Base-by-base conservation (phyloP, 64 coral and sea anemone species). In the Hydrozoanthus tunicans region DNA sequence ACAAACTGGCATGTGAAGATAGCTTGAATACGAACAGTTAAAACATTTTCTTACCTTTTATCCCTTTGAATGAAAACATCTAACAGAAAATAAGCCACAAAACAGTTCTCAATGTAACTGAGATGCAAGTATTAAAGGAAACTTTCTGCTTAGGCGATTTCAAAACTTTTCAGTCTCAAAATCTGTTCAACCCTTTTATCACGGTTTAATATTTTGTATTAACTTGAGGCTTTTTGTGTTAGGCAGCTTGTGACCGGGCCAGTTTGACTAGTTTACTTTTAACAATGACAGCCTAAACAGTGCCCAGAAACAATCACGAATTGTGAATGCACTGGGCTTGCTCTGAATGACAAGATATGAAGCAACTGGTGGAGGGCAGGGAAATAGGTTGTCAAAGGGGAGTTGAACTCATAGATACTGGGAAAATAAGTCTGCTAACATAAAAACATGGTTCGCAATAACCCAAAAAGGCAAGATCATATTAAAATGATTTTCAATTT, bases 61-160 rank as follows among this genome's bases (percentile, higher is more conserved):
- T 26, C 68, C 17, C n/a, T 5, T 71, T 71, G 68, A 71, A 71
- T 71, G 67, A 70, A 70, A 24, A 70, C 26, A 23, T 70, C 67
- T 23, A 1, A 24, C 15, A 70, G 17, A 70, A 71, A 71, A 71
- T 14, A 71, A 71, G 68, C 68, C n/a, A 71, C 68, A 71, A 71
- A 71, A 71, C 26, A 71, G n/a, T 71, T 71, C 68, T 71, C 20
- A 71, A 71, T 71, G 68, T 71, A 71, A 71, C 68, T 24, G 20
- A 24, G 68, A 71, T 71, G 68, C 68, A 71, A 71, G 68, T 71
- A 71, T 71, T 71, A 1, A 71, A 71, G 68, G n/a, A 71, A 71
- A 71, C 14, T 3, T 71, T 71, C n/a, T 71, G 68, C 26, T 71
- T 71, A 24, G 68, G n/a, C 3, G 68, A 71, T 71, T 71, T 71